These are phyloP conservation scores for Macrostomum lignano DNA, from an alignment of 1,140 invertebrate species.

Conservation along the genomic window DNA sequence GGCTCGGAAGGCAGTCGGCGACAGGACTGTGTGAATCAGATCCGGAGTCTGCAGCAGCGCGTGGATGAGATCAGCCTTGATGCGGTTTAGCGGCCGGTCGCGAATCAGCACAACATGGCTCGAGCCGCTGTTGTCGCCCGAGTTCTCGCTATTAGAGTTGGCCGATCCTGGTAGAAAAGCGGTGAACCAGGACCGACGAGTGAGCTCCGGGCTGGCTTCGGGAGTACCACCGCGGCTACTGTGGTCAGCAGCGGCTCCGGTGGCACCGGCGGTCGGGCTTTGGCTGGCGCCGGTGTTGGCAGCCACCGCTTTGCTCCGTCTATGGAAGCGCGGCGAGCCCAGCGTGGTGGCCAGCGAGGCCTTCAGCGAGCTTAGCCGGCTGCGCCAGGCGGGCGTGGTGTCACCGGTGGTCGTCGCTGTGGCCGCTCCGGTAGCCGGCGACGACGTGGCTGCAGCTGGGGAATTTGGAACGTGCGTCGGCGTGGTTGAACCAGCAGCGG, in stretches of 20 bases:
- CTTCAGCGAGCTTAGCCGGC: constrained; percentile 76
- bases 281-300: not conserved
- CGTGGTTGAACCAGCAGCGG: too few species aligned
- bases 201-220: constrained; percentile 1
- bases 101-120: constrained; percentile 72
- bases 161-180: constrained; percentile 44
- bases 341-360: constrained; percentile 96
- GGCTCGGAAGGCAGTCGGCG: constrained; percentile 80
- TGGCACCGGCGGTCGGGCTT: constrained; percentile 1
- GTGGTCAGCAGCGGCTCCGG: not conserved
- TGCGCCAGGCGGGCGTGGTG: constrained; percentile 48
- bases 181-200: constrained; percentile 11
- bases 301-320: constrained; percentile 50
- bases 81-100: constrained; percentile 66
- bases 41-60: constrained; percentile 62
- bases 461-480: too few species aligned
- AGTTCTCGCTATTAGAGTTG: constrained; percentile 6
- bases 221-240: constrained; percentile 5
- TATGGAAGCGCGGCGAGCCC: constrained; percentile 84
- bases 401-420: constrained; percentile 1
- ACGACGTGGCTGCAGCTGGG: too few species aligned
- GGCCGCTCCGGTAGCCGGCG: constrained; percentile 1
- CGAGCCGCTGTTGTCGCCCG: constrained; percentile 74
- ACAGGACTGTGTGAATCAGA: constrained; percentile 82
- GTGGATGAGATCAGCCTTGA: constrained; percentile 91